Percentiles rank a stretch among this genome's conserved stretches.
phyloP scores from a whole-genome alignment of 2,797 vertebrate species.

The Hypotaenidia philippensis region DNA sequence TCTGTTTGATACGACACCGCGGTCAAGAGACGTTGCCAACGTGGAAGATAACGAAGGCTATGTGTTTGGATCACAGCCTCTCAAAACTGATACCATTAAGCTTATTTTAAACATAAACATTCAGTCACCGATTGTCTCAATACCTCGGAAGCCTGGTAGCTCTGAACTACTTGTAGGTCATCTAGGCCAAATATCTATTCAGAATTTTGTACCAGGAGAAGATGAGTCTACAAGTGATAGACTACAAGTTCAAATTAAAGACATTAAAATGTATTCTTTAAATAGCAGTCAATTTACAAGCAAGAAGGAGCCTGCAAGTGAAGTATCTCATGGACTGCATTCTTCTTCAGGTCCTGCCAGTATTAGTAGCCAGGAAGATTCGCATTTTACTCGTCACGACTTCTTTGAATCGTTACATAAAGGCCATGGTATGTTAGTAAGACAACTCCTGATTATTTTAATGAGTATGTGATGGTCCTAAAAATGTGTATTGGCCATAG shows the following conservation, averaged over 20 bases:
- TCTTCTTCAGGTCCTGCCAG: conserved; percentile 62
- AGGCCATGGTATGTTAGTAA: conserved; percentile 88
- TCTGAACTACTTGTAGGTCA: conserved; percentile 94
- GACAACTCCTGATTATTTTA: neutral
- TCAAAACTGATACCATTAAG: conserved; percentile 86
- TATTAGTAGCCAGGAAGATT: conserved; percentile 84
- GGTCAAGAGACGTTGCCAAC: conserved; percentile 75
- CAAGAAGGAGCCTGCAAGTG: conserved; percentile 74
- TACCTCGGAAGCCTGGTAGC: conserved; percentile 94
- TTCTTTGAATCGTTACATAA: conserved; percentile 93
- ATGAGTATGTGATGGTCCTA: neutral
- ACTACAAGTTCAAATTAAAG: conserved; percentile 93
- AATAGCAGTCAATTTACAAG: conserved; percentile 86
- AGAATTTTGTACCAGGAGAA: conserved; percentile 91
- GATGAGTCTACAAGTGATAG: conserved; percentile 85
- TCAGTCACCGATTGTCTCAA: conserved; percentile 94
- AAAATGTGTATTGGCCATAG: neutral
- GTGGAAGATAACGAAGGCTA: conserved; percentile 83
- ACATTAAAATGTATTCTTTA: conserved; percentile 95
- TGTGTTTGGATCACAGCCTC: conserved; percentile 40
- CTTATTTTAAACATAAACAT: conserved; percentile 93
- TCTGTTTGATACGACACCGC: conserved; percentile 90
- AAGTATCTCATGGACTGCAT: conserved; percentile 5
- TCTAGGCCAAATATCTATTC: conserved; percentile 93
- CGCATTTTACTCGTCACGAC: conserved; percentile 93